These are phyloP conservation scores for Tetranychus piercei DNA, from an alignment of 2,888 invertebrate genomes.

Conservation along the genomic window DNA sequence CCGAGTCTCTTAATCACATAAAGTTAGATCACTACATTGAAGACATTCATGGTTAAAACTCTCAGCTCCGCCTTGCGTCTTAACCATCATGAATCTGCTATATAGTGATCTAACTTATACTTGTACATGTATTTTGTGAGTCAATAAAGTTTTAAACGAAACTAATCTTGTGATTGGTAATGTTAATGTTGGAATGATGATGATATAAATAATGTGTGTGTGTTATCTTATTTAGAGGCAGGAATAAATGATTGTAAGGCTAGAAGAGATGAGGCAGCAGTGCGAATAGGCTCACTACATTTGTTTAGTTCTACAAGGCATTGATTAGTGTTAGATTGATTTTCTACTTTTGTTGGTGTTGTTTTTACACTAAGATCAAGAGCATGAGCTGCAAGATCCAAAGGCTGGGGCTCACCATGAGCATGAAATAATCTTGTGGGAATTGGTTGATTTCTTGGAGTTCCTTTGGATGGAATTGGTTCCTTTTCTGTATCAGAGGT, in stretches of 20 bases:
- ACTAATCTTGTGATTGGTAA: too few species aligned
- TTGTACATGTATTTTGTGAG: too few species aligned
- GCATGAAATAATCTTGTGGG: not conserved
- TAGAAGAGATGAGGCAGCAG: constrained; percentile 15
- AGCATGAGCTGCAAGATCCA: constrained; percentile 40
- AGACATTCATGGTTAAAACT: too few species aligned
- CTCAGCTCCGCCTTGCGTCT: too few species aligned
- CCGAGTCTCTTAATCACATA: too few species aligned
- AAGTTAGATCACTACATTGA: too few species aligned
- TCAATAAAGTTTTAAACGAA: too few species aligned
- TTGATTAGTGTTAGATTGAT: not conserved
- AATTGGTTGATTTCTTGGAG: not conserved
- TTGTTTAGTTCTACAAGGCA: not conserved
- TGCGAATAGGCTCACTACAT: constrained; percentile 12
- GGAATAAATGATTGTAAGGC: constrained; percentile 15
- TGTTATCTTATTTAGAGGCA: not conserved
- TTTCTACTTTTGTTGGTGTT: not conserved
- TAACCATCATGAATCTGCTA: too few species aligned
- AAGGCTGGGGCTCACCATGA: constrained; percentile 26
- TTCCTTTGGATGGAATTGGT: not conserved
- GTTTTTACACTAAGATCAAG: constrained; percentile 60
- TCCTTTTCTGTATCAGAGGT: not conserved
- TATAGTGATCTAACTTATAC: too few species aligned
- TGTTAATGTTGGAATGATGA: too few species aligned
- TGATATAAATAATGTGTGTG: too few species aligned